Evolutionary conservation across 1,140 invertebrate genomes (phyloP), one percentile per base, ranked within the genome.

Genomic region (Drosophila nasuta): DNA sequence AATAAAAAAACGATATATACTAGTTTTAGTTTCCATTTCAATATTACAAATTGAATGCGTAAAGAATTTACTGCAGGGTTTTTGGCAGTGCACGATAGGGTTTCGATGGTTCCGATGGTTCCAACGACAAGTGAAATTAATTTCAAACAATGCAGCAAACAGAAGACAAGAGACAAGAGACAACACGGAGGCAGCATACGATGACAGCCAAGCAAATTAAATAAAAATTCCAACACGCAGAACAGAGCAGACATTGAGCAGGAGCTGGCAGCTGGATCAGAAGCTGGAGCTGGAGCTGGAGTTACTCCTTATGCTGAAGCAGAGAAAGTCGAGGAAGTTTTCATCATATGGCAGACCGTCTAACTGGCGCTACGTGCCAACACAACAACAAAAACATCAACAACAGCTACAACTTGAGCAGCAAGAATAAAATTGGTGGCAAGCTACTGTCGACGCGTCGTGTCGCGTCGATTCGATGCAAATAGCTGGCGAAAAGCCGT

Each of bases 121-220:
- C 74, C 68, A 67, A 77, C 83, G 83, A 82, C 83, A 87, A 88
- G 77, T 80, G 80, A 89, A 88, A 88, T 89, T 88, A 88, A 88
- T 88, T 88, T 88, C 83, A 83, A 88, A 88, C 85, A 88, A 88
- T 88, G 80, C 77, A 77, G 80, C 77, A 88, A 86, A 73, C 82
- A 82, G 82, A 81, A 81, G 69, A 85, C 69, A 81, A 77, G 63
- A 77, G 80, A 80, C 52, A 38, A n/a, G 20, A 30, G 49, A 67
- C 35, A 71, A 79, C 57, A 60, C 68, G 30, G 20, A 64, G 28
- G 45, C 41, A 69, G 58, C 54, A 59, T 28, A 75, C 66, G 52
- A 59, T 71, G 67, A 72, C 74, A 72, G 60, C 33, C 54, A 71
- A 81, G 81, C 71, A 88, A 88, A 88, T 88, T 88, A 88, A 88